Evolutionary conservation across 1,140 invertebrate species (phyloP), one percentile per base, ranked within the genome.

Genomic region (Drosophila mauritiana): DNA sequence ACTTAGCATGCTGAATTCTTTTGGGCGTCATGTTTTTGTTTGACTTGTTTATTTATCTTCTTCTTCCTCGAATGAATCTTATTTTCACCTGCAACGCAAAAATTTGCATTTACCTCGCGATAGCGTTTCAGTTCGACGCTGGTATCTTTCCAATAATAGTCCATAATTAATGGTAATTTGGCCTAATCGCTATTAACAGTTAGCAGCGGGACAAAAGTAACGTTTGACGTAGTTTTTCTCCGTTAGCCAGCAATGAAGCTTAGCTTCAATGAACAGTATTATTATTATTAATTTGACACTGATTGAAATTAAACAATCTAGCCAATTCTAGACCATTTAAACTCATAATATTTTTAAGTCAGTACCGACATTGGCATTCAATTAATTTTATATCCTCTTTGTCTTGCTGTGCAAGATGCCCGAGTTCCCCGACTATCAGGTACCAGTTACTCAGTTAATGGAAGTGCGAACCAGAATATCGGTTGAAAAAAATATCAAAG

Each of bases 381-480:
- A 86, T 86, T 86, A 86, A 88, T 86, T 82, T 72, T 83, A 86
- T 86, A 83, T 86, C 79, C 83, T 86, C 79, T 82, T 83, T 88
- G 83, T 76, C 83, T 83, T 88, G 83, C 88, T 83, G 83, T 82
- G 79, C 83, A 61, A 77, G 20, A 3, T 22, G 2, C 20, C 20
- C 20, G 20, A 77, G 20, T 22, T 22, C 20, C 20, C 20, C 20
- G 20, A 22, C 20, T 22, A 22, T 22, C 20, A 22, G 20, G 20
- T 3, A 22, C 20, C 20, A 1, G 20, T 22, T 22, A 22, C 20
- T 22, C 20, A 22, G 20, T 3, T 22, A 22, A 2, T 22, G 20
- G 20, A 22, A 22, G 20, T 22, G 20, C 20, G 20, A 22, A 22
- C 20, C 2, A 22, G 20, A 22, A 22, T 22, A 22, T 22, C 20